Evolutionary conservation across 2,797 vertebrate genomes (phyloP).

Genomic region (Rhodeus uyekii): DNA sequence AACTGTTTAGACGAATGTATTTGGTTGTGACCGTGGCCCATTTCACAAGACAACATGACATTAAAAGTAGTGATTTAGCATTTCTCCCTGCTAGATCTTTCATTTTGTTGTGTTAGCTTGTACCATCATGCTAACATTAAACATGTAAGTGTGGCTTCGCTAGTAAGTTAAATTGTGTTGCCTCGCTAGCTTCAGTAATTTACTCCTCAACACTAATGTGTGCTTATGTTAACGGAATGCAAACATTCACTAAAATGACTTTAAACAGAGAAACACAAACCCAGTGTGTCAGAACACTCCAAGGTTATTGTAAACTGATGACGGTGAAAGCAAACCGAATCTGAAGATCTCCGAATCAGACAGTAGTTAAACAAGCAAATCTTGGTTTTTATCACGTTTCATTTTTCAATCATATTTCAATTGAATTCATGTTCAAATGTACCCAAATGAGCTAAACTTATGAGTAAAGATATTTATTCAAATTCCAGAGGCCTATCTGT

Average conservation of each 20-base stretch:
- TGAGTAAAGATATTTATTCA: neutral
- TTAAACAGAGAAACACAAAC: neutral
- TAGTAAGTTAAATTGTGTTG: neutral
- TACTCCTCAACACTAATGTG: neutral
- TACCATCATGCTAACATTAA: neutral
- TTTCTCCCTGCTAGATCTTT: neutral
- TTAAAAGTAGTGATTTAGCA: neutral
- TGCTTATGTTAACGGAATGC: neutral
- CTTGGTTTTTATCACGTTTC: neutral
- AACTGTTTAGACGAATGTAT: neutral
- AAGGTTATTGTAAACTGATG: conserved; percentile 13
- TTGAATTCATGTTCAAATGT: neutral
- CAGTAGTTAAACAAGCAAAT: neutral
- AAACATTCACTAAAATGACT: conserved; percentile 20
- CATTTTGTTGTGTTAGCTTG: neutral
- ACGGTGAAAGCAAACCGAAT: neutral
- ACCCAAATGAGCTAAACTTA: neutral
- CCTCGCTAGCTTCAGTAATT: neutral
- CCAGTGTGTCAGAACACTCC: neutral
- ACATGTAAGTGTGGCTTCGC: neutral
- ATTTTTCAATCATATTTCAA: neutral
- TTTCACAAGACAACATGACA: neutral
- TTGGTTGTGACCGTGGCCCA: neutral
- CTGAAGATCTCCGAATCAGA: neutral
- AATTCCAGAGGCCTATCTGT: neutral